Percentiles rank a stretch among this genome's conserved stretches.
These are phyloP conservation scores for Pantala flavescens DNA, from an alignment of 1,140 invertebrate species.

Conservation along the genomic window DNA sequence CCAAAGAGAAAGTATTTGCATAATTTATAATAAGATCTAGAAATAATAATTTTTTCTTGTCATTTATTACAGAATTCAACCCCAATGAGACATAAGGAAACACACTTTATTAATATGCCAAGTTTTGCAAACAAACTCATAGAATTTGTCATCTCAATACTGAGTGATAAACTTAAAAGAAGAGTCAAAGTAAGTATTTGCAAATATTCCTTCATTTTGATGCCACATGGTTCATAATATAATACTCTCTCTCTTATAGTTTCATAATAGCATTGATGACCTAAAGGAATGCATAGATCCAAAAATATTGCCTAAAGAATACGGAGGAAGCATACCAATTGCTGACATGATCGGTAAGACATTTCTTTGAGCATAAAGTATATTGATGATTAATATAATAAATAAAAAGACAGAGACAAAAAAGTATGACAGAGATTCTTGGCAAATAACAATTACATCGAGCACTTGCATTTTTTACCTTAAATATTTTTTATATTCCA, in stretches of 20 bases:
- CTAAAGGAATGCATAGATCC: conserved; percentile 55
- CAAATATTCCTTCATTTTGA: background rate
- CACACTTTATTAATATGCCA: conserved; percentile 74
- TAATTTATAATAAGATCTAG: too few relatives aligned
- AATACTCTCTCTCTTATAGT: conserved; percentile 36
- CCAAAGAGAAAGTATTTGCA: too few relatives aligned
- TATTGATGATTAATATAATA: too few relatives aligned
- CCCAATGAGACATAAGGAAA: conserved; percentile 76
- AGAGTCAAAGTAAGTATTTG: conserved; percentile 52
- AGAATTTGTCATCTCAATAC: conserved; percentile 61
- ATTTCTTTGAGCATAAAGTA: background rate
- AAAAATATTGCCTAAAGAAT: conserved; percentile 71
- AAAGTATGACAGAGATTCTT: too few relatives aligned
- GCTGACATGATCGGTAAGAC: conserved; percentile 55
- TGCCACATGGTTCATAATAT: background rate
- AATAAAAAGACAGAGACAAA: too few relatives aligned
- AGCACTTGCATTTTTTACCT: background rate
- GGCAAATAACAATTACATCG: background rate
- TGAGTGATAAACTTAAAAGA: conserved; percentile 69
- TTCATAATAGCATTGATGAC: conserved; percentile 58
- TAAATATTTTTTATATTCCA: conserved; percentile 18
- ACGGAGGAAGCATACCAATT: conserved; percentile 66
- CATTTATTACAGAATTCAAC: conserved; percentile 58
- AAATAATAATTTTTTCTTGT: background rate
- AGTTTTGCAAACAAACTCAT: conserved; percentile 62